Conservation (phyloP, 1,140 invertebrate genomes). For the Acromyrmex charruanus region DNA sequence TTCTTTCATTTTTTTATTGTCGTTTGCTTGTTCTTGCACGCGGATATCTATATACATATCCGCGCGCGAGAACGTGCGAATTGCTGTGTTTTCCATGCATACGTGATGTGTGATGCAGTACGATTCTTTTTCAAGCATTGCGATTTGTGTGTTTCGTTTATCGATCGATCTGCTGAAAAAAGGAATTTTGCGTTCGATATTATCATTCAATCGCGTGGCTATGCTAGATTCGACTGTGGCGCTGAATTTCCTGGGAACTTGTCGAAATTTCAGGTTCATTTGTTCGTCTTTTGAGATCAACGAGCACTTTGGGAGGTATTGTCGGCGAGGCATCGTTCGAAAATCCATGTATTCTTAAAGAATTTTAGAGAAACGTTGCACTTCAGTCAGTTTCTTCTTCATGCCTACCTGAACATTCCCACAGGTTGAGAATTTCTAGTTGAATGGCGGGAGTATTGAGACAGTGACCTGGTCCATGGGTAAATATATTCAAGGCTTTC, state of each 20-base stretch:
- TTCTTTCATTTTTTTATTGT: background rate
- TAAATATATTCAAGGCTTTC: conserved; percentile 66
- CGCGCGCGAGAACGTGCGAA: background rate
- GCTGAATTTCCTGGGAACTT: conserved; percentile 2
- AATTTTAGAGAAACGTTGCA: conserved; percentile 29
- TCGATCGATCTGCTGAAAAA: background rate
- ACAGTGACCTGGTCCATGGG: conserved; percentile 62
- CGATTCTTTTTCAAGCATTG: background rate
- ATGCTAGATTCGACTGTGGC: background rate
- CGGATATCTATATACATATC: background rate
- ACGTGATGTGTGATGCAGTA: background rate
- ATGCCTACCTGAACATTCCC: conserved; percentile 60
- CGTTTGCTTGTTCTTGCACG: background rate
- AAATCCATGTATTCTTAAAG: conserved; percentile 48
- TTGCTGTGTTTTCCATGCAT: background rate
- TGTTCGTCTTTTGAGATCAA: conserved; percentile 17
- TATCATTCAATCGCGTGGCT: background rate
- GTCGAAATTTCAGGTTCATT: conserved; percentile 38
- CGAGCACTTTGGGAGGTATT: conserved; percentile 13
- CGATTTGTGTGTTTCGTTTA: too few relatives aligned
- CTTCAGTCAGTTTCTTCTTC: conserved; percentile 28
- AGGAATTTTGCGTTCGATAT: background rate
- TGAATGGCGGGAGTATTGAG: conserved; percentile 54
- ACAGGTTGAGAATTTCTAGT: conserved; percentile 62
- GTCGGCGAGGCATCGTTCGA: conserved; percentile 25